These are phyloP conservation scores for Ursus arctos DNA, from an alignment of 2,113 vertebrate species.

Conservation along the genomic window DNA sequence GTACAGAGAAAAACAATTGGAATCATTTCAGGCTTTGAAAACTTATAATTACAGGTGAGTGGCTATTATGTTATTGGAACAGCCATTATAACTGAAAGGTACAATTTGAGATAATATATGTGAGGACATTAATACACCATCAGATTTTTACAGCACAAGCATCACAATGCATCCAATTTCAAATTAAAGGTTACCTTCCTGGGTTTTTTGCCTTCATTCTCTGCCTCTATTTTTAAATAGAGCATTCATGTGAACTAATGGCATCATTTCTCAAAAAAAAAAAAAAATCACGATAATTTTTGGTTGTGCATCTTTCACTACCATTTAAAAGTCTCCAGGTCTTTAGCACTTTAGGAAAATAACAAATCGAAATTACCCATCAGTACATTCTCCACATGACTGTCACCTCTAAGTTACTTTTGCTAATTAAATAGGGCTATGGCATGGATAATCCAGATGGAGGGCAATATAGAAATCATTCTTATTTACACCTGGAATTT, in stretches of 20 bases:
- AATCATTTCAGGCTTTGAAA: constrained; percentile 79
- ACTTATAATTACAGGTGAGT: constrained; percentile 82
- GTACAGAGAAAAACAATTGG: constrained; percentile 72
- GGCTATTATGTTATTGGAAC: constrained; percentile 78
- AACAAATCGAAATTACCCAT: constrained; percentile 50
- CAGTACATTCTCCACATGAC: background rate
- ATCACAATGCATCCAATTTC: constrained; percentile 66
- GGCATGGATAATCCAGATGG: background rate
- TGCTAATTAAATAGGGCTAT: background rate
- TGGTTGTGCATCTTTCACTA: constrained; percentile 38
- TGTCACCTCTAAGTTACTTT: background rate
- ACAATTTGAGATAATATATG: constrained; percentile 79
- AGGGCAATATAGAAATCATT: background rate
- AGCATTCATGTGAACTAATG: constrained; percentile 72
- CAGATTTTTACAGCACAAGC: constrained; percentile 67
- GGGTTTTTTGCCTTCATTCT: background rate
- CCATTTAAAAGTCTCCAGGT: constrained; percentile 28
- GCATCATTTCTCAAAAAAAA: constrained; percentile 56
- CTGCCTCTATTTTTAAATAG: constrained; percentile 72
- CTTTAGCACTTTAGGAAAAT: constrained; percentile 59
- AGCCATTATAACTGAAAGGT: constrained; percentile 77
- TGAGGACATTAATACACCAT: constrained; percentile 74
- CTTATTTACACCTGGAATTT: constrained; percentile 14
- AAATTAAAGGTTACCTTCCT: constrained; percentile 73
- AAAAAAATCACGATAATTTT: constrained; percentile 57